Evolutionary conservation across 2,797 vertebrate species (phyloP).

Genomic region (Thamnophis elegans): DNA sequence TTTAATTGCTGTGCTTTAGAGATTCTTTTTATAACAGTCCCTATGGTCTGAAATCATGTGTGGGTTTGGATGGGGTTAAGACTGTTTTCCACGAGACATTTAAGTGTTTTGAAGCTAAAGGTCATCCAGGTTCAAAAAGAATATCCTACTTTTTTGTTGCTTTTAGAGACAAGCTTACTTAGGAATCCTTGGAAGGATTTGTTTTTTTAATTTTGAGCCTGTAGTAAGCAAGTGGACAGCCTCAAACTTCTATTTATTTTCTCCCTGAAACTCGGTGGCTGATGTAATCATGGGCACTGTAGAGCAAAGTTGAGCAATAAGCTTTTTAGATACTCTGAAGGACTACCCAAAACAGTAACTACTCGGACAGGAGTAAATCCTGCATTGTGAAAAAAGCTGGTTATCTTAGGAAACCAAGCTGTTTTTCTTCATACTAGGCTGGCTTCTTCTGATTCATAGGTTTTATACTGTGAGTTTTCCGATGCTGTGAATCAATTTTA

Average conservation of each 20-base stretch:
- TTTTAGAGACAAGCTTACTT: constrained; percentile 48
- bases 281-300: constrained; percentile 62
- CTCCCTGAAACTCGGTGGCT: constrained; percentile 51
- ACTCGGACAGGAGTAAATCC: constrained; percentile 45
- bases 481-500: constrained; percentile 60
- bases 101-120: constrained; percentile 43
- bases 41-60: constrained; percentile 60
- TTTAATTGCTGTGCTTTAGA: constrained; percentile 63
- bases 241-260: constrained; percentile 45
- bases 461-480: constrained; percentile 61
- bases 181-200: constrained; percentile 33
- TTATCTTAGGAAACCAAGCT: constrained; percentile 53
- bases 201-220: constrained; percentile 31
- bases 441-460: constrained; percentile 51
- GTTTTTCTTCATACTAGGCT: constrained; percentile 51
- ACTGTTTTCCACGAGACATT: constrained; percentile 44
- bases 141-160: constrained; percentile 4
- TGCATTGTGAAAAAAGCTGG: constrained; percentile 46
- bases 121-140: constrained; percentile 22
- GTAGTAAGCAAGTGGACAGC: constrained; percentile 38
- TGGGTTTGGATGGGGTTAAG: constrained; percentile 40
- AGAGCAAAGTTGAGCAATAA: constrained; percentile 64
- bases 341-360: constrained; percentile 22
- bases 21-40: constrained; percentile 68
- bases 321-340: constrained; percentile 49